A percentile compares a stretch with the other conserved stretches of the same genome.
These are phyloP conservation scores for Plagiodera versicolora DNA, from an alignment of 2,888 invertebrate genomes.

Conservation along the genomic window DNA sequence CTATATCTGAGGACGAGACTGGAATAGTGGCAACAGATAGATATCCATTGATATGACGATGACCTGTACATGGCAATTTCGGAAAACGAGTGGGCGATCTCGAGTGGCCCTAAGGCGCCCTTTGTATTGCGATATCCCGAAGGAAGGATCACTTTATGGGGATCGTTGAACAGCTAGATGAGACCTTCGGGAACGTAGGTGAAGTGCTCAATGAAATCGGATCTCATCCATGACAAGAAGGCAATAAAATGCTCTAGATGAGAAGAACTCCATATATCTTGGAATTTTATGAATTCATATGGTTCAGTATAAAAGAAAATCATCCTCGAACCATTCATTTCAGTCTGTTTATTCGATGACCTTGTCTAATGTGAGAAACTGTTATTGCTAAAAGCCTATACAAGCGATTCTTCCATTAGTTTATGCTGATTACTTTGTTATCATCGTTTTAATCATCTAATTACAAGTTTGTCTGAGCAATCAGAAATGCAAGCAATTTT, in stretches of 20 bases:
- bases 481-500: neutral
- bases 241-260: too few species aligned
- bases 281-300: too few species aligned
- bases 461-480: neutral
- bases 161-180: neutral
- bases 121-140: neutral
- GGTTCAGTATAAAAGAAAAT: too few species aligned
- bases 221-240: neutral
- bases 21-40: too few species aligned
- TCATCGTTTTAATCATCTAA: neutral
- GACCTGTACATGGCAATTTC: neutral
- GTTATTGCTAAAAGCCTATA: slow-evolving; percentile 3
- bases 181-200: neutral
- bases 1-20: too few species aligned
- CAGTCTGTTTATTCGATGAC: too few species aligned
- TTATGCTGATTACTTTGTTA: neutral
- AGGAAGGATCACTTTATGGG: neutral
- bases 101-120: neutral
- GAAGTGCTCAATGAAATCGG: neutral
- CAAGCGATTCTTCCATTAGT: neutral
- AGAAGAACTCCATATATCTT: too few species aligned
- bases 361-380: neutral
- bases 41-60: too few species aligned
- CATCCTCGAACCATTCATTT: too few species aligned
- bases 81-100: neutral